These are phyloP conservation scores for Drosophila acutilabella DNA, from an alignment of 2,888 invertebrate genomes.

Conservation along the genomic window DNA sequence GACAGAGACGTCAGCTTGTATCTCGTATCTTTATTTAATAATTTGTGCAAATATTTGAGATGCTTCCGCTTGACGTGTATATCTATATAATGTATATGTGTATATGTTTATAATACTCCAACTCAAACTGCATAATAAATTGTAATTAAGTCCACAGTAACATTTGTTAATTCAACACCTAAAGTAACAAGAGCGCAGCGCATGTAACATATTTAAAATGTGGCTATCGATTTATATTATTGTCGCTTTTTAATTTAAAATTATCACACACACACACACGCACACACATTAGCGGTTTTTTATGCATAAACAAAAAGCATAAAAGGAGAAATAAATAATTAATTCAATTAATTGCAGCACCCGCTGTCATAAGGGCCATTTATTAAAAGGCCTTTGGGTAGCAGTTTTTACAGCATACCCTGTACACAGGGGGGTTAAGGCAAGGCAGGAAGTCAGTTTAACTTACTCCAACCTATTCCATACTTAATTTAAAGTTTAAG, in stretches of 20 bases:
- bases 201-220: background rate
- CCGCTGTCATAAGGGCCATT: conserved; percentile 31
- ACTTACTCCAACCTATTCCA: background rate
- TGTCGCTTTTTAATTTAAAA: conserved; percentile 22
- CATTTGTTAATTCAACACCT: conserved; percentile 32
- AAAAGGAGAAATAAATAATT: conserved; percentile 48
- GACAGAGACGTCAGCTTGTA: conserved; percentile 25
- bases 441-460: background rate
- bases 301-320: conserved; percentile 16
- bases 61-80: conserved; percentile 1
- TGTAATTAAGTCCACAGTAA: conserved; percentile 4
- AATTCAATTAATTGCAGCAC: conserved; percentile 63
- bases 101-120: conserved; percentile 3
- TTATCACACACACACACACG: background rate
- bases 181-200: background rate
- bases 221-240: conserved; percentile 17
- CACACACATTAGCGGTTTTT: conserved; percentile 1
- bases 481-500: background rate
- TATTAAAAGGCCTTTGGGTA: conserved; percentile 43
- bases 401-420: background rate
- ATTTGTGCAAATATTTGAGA: conserved; percentile 68
- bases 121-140: conserved; percentile 37
- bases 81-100: conserved; percentile 1
- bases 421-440: background rate
- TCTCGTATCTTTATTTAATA: conserved; percentile 56